Evolutionary conservation across 1,140 invertebrate species (phyloP).

Genomic region (Goniozus legneri): DNA sequence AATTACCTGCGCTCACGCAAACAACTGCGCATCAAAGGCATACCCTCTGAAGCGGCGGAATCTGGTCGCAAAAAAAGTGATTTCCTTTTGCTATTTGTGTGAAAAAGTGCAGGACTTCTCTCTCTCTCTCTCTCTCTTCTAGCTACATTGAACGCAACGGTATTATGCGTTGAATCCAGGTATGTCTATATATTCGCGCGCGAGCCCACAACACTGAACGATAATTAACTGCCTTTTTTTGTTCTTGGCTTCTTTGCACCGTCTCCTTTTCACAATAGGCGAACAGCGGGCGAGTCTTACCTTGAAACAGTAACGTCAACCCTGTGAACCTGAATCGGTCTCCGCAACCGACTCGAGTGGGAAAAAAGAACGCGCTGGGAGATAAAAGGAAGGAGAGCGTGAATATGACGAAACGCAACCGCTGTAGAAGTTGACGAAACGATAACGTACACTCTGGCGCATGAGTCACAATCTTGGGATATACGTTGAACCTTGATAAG

Average conservation of each 20-base stretch:
- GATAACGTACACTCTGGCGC: no score
- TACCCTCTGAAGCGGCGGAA: no score
- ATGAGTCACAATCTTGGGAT: no score
- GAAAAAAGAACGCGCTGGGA: neutral
- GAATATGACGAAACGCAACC: constrained; percentile 10
- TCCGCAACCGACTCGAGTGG: constrained; percentile 5
- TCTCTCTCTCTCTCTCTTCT: no score
- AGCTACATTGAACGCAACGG: neutral
- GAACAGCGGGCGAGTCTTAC: neutral
- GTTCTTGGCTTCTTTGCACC: neutral
- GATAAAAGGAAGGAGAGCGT: neutral
- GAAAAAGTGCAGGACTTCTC: neutral
- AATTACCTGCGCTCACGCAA: no score
- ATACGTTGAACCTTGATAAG: no score
- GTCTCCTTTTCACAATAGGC: no score
- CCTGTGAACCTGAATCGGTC: constrained; percentile 3
- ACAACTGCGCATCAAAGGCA: no score
- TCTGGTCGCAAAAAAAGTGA: constrained; percentile 33
- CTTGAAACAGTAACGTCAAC: constrained; percentile 16
- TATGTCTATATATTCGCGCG: neutral
- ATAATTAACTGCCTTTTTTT: constrained; percentile 2
- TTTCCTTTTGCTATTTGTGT: constrained; percentile 36
- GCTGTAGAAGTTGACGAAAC: neutral
- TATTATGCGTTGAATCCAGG: neutral
- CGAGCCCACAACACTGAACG: neutral